A percentile compares a stretch with the other conserved stretches of the same genome.
Evolutionary conservation across 2,888 invertebrate species (phyloP).

Genomic region (Podabrus alpinus): DNA sequence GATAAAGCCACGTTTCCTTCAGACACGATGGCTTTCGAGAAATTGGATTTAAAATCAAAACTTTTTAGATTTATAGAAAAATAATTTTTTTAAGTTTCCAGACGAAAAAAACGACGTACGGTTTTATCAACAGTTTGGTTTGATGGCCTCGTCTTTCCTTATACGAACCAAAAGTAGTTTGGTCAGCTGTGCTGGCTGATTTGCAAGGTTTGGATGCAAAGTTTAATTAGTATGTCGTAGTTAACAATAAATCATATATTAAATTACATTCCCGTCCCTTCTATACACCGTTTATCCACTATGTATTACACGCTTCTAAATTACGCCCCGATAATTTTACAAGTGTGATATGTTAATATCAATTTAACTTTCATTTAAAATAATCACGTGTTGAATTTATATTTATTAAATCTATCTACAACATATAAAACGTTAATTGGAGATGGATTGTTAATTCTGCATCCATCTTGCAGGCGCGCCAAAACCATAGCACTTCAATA

Average conservation of each 20-base stretch:
- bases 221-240: slow-evolving; percentile 18
- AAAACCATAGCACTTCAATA: too few species aligned
- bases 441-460: background rate
- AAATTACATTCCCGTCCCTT: slow-evolving; percentile 10
- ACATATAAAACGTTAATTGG: background rate
- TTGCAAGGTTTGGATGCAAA: slow-evolving; percentile 10
- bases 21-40: background rate
- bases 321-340: slow-evolving; percentile 2
- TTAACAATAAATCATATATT: slow-evolving; percentile 8
- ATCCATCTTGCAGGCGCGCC: background rate
- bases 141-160: slow-evolving; percentile 12
- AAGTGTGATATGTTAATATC: background rate
- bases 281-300: background rate
- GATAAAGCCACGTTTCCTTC: background rate
- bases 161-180: slow-evolving; percentile 7
- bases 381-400: background rate
- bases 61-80: background rate
- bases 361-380: background rate
- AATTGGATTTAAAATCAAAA: background rate
- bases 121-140: slow-evolving; percentile 6
- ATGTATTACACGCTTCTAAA: slow-evolving; percentile 5
- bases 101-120: background rate
- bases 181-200: slow-evolving; percentile 6
- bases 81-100: background rate
- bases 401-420: background rate